A percentile compares a stretch with the other conserved stretches of the same genome.
These are phyloP conservation scores for Lochmaea capreae DNA, from an alignment of 2,888 invertebrate species.

Conservation along the genomic window DNA sequence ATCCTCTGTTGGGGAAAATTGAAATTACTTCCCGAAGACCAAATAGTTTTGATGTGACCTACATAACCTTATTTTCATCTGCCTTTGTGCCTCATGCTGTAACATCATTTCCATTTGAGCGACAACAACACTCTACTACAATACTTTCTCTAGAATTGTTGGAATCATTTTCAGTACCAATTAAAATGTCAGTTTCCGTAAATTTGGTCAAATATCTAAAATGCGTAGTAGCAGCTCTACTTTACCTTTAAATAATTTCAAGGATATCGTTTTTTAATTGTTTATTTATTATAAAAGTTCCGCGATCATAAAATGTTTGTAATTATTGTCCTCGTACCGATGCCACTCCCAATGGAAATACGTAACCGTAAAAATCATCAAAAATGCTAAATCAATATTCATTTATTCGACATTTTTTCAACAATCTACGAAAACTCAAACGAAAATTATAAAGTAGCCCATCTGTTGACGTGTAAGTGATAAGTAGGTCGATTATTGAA, in stretches of 20 bases:
- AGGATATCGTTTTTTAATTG: neutral
- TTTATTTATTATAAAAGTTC: neutral
- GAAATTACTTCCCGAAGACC: too few species aligned
- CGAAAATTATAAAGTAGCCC: neutral
- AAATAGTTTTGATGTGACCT: too few species aligned
- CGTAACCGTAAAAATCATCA: neutral
- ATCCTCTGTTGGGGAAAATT: too few species aligned
- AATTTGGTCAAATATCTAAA: neutral
- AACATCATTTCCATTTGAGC: too few species aligned
- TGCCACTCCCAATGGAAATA: constrained; percentile 1
- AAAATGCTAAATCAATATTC: neutral
- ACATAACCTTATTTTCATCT: too few species aligned
- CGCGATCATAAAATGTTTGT: neutral
- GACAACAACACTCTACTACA: too few species aligned
- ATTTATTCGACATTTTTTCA: neutral
- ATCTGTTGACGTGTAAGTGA: neutral
- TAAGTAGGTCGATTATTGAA: constrained; percentile 18
- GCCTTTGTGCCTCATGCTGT: too few species aligned
- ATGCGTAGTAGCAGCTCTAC: neutral
- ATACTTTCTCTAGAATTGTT: too few species aligned
- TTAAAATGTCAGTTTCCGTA: too few species aligned
- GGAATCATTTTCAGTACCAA: too few species aligned
- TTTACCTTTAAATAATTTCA: neutral
- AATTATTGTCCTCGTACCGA: neutral
- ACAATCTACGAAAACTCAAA: neutral